These are phyloP conservation scores for Merops nubicus DNA, from an alignment of 2,113 vertebrate genomes.

Conservation along the genomic window DNA sequence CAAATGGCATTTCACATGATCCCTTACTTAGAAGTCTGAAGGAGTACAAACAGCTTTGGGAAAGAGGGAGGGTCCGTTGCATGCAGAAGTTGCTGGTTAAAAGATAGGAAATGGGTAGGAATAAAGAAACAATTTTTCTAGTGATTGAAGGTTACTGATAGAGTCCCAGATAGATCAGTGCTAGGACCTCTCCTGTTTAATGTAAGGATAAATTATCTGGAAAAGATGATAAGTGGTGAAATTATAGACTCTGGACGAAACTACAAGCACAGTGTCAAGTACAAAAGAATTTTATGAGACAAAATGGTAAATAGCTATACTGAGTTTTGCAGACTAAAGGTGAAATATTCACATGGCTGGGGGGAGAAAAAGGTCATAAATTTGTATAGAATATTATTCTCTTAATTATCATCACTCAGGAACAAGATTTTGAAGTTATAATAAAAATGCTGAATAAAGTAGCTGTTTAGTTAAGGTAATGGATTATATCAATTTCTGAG, in stretches of 20 bases:
- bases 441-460: not conserved
- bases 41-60: not conserved
- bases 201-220: not conserved
- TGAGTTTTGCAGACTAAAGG: too few relatives aligned
- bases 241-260: not conserved
- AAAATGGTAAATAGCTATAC: not conserved
- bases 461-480: too few relatives aligned
- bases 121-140: not conserved
- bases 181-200: not conserved
- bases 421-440: not conserved
- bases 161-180: not conserved
- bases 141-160: not conserved
- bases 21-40: not conserved
- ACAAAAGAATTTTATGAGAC: not conserved
- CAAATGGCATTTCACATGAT: not conserved
- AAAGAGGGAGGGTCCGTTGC: not conserved
- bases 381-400: not conserved
- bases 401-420: not conserved
- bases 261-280: not conserved
- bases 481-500: not conserved
- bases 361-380: rapidly evolving
- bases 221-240: not conserved
- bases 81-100: not conserved
- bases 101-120: not conserved
- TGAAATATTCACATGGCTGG: not conserved